Percentiles rank a stretch among this genome's conserved stretches.
Evolutionary conservation across 2,113 vertebrate genomes (phyloP).

Genomic region (Noturus placidus): DNA sequence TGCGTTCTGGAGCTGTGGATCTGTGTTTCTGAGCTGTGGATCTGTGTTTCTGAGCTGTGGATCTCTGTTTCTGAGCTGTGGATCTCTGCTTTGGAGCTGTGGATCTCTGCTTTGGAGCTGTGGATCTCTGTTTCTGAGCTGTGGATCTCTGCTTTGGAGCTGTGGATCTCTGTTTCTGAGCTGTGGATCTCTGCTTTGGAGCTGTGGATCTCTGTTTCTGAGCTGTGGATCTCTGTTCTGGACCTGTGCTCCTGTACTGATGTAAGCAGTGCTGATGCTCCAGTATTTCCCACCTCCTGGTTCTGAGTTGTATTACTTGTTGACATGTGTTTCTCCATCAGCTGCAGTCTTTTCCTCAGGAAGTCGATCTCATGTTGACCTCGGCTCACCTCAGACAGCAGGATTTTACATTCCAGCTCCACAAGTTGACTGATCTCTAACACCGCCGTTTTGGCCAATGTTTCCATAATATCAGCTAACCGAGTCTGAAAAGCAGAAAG

Average conservation of each 20-base stretch:
- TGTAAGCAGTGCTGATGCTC: slow-evolving; percentile 3
- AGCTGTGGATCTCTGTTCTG: background rate
- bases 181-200: background rate
- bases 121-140: background rate
- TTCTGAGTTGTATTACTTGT: slow-evolving; percentile 33
- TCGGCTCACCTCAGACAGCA: slow-evolving; percentile 70
- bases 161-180: background rate
- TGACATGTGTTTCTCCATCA: slow-evolving; percentile 70
- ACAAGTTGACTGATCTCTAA: slow-evolving; percentile 74
- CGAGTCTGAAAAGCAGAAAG: slow-evolving; percentile 70
- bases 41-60: background rate
- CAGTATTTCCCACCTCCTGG: slow-evolving; percentile 10
- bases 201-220: background rate
- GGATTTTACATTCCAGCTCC: slow-evolving; percentile 70
- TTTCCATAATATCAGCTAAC: slow-evolving; percentile 72
- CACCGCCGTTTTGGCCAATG: slow-evolving; percentile 68
- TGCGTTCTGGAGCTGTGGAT: background rate
- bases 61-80: background rate
- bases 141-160: background rate
- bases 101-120: background rate
- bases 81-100: background rate
- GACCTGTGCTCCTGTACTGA: background rate
- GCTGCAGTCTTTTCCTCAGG: slow-evolving; percentile 69
- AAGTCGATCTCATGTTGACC: slow-evolving; percentile 68
- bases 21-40: too few relatives aligned